phyloP scores from a whole-genome alignment of 2,888 invertebrate genomes.

The Euphydryas editha region DNA sequence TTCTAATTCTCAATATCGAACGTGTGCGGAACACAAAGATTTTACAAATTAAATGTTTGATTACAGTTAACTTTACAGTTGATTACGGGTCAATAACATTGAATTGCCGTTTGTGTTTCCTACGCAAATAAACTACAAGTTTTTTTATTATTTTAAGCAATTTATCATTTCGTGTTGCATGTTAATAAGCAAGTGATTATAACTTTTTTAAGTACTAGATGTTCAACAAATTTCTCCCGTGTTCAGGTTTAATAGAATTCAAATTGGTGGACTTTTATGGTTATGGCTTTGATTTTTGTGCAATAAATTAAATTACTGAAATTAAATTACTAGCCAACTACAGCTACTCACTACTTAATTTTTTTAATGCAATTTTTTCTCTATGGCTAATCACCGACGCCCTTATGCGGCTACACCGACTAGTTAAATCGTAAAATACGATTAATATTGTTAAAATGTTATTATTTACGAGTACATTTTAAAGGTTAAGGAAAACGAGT shows the following conservation, averaged over 20 bases:
- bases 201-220: no score
- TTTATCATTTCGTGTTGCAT: no score
- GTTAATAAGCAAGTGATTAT: no score
- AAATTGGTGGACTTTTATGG: no score
- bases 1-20: conserved; percentile 56
- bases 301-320: conserved; percentile 3
- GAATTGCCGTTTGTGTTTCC: conserved; percentile 47
- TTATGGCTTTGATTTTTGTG: no score
- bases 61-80: conserved; percentile 74
- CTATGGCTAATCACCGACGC: background rate
- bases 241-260: no score
- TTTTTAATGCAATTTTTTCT: background rate
- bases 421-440: background rate
- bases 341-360: background rate
- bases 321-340: background rate
- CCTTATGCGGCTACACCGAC: background rate
- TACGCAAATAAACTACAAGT: conserved; percentile 54
- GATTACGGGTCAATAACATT: conserved; percentile 67
- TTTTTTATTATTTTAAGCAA: conserved; percentile 31
- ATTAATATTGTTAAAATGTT: background rate
- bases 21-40: conserved; percentile 59
- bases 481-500: background rate
- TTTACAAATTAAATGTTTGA: conserved; percentile 72
- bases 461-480: background rate
- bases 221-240: no score